Percentiles rank a stretch among this genome's conserved stretches.
Conservation (phyloP, 2,113 vertebrate species). For the Macrotis lagotis region DNA sequence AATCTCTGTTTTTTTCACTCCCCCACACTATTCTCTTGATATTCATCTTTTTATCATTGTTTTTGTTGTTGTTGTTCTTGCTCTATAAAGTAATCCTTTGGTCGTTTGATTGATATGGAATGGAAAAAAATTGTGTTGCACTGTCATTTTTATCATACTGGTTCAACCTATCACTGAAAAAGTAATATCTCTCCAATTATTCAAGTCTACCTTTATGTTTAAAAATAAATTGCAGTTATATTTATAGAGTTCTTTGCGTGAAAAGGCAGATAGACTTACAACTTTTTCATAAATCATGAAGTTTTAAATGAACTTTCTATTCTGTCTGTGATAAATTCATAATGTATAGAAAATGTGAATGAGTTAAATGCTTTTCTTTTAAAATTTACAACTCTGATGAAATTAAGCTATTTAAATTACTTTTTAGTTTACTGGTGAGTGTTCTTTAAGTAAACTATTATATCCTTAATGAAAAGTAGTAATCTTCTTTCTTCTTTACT, state of each 20-base stretch:
- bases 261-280: background rate
- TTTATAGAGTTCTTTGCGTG: background rate
- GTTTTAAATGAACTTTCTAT: background rate
- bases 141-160: background rate
- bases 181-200: background rate
- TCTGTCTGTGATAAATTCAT: background rate
- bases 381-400: background rate
- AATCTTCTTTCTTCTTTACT: background rate
- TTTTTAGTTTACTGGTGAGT: background rate
- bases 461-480: background rate
- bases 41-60: too few species aligned
- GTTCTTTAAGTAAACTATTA: background rate
- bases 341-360: background rate
- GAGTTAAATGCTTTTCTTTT: background rate
- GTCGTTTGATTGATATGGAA: background rate
- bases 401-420: background rate
- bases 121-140: background rate
- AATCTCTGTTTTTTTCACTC: too few species aligned
- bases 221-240: background rate
- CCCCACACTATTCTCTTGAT: too few species aligned
- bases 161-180: background rate
- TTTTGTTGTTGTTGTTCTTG: too few species aligned
- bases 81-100: too few species aligned
- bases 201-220: background rate
- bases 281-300: background rate